Percentiles rank a stretch among this genome's conserved stretches.
Conservation (phyloP, 1,140 invertebrate species). For the Scylla paramamosain region DNA sequence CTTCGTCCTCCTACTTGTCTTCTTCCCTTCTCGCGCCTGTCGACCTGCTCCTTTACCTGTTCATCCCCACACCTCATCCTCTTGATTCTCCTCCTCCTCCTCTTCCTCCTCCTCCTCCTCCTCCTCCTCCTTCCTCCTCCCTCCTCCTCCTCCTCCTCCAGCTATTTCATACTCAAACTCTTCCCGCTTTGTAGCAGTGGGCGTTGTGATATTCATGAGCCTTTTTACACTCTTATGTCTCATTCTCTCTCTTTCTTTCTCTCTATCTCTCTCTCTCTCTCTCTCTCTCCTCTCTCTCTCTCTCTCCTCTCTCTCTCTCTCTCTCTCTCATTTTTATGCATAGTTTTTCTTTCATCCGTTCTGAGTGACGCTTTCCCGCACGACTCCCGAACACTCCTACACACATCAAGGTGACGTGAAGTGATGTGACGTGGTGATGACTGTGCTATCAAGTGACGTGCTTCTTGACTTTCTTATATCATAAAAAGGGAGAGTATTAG, state of each 20-base stretch:
- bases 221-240: background rate
- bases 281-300: conserved; percentile 49
- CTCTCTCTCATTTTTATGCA: background rate
- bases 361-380: too few relatives aligned
- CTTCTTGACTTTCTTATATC: too few relatives aligned
- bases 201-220: background rate
- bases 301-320: conserved; percentile 50
- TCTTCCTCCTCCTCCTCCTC: background rate
- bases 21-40: background rate
- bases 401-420: too few relatives aligned
- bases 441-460: too few relatives aligned
- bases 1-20: background rate
- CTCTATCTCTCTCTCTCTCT: conserved; percentile 36
- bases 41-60: too few relatives aligned
- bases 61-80: background rate
- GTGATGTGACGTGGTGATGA: too few relatives aligned
- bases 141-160: background rate
- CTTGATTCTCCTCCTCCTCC: background rate
- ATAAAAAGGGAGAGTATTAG: too few relatives aligned
- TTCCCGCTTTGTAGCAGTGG: background rate
- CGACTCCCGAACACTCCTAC: too few relatives aligned
- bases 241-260: background rate
- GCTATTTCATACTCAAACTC: background rate
- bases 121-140: background rate
- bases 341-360: too few relatives aligned